These are phyloP conservation scores for Drosophila parthenogenetica DNA, from an alignment of 2,888 invertebrate genomes.

Conservation along the genomic window DNA sequence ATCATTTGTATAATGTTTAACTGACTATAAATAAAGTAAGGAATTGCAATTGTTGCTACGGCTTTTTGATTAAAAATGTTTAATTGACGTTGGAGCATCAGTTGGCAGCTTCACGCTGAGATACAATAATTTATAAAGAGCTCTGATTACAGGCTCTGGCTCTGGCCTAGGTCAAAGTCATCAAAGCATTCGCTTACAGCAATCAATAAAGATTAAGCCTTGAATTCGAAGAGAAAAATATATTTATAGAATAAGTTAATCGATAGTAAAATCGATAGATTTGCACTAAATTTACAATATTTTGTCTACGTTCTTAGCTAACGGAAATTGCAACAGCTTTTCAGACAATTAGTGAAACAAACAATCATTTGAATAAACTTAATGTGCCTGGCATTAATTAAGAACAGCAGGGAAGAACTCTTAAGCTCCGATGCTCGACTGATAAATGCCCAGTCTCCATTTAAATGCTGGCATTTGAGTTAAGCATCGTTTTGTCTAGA, in stretches of 20 bases:
- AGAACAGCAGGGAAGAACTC: neutral
- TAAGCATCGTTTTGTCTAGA: no score
- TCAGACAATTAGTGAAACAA: slow-evolving; percentile 24
- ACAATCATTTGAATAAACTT: slow-evolving; percentile 11
- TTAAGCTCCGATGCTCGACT: no score
- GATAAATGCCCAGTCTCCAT: no score
- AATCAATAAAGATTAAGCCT: neutral
- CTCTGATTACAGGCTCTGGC: slow-evolving; percentile 35
- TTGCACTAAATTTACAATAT: no score
- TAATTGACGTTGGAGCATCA: slow-evolving; percentile 10
- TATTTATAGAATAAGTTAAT: neutral
- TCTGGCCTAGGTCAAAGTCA: slow-evolving; percentile 44
- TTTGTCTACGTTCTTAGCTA: no score
- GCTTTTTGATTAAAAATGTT: slow-evolving; percentile 33
- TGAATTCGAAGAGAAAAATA: neutral
- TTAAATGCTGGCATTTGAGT: no score
- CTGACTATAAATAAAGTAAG: slow-evolving; percentile 35
- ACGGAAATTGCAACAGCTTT: slow-evolving; percentile 25
- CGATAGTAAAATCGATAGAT: neutral
- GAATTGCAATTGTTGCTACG: slow-evolving; percentile 31
- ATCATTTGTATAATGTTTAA: slow-evolving; percentile 21
- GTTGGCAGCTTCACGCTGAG: slow-evolving; percentile 8
- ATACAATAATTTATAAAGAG: slow-evolving; percentile 33
- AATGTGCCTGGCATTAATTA: slow-evolving; percentile 27
- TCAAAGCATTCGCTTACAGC: slow-evolving; percentile 2